Evolutionary conservation across 2,888 invertebrate genomes (phyloP), one percentile per base, ranked within the genome.

Genomic region (Troglohyphantes excavatus): DNA sequence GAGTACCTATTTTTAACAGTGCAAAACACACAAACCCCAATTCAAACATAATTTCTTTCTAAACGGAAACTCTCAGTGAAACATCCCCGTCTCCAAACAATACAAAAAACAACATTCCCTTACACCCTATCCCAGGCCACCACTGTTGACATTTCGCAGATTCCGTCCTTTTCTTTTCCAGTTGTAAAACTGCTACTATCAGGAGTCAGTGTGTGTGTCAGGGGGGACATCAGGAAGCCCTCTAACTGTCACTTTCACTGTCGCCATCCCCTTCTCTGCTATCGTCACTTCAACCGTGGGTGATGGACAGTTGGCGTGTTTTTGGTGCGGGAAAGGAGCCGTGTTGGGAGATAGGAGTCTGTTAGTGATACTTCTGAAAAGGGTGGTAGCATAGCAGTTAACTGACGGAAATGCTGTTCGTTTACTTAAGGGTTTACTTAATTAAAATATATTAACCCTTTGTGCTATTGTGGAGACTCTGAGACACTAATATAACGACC

Each of bases 251-350:
- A 87, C 73, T 88, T 82, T 29, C 19, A 27, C 39, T 75, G 81
- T 81, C 81, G 78, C 86, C 86, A 79, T 61, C 78, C 29, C 21
- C 61, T 65, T 63, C 67, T 13, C 27, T 5, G 26, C 63, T 21
- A 29, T 87, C 79, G 65, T 87, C 87, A 88, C 79, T 39, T 46
- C 63, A 70, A 19, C 43, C 23, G 11, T 11, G 9, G 19, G 63
- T 81, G 87, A 88, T 88, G 81, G 87, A 88, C 81, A 88, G 81
- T 59, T 81, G 39, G 33, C 59, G 63, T 88, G 67, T 88, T 88
- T 88, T 78, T 39, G 61, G 53, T 75, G 65, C 67, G 19, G 23
- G 9, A n/a, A n/a, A 13, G 26, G 2, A 13, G 21, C 23, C 46
- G 17, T 68, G 68, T 68, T 68, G 33, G n/a, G n/a, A 33, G 33